phyloP scores from a whole-genome alignment of 2,113 vertebrate species.

The Mugil cephalus region DNA sequence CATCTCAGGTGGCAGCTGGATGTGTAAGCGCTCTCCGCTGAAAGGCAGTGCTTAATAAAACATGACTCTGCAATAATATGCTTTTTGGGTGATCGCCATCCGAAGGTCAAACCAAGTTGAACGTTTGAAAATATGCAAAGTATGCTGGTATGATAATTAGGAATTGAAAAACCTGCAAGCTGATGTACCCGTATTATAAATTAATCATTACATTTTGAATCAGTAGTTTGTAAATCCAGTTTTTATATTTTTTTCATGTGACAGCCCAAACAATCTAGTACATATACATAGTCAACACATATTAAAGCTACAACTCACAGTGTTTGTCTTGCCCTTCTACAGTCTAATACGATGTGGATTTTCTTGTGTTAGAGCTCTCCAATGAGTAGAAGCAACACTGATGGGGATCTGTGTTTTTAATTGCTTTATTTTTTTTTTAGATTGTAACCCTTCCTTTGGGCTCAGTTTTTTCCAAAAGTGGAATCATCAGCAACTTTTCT shows the following conservation, averaged over 20 bases:
- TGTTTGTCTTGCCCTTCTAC: no score
- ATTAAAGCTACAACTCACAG: neutral
- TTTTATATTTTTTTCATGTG: neutral
- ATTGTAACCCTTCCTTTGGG: no score
- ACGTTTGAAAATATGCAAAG: neutral
- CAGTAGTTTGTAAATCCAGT: neutral
- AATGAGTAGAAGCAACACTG: no score
- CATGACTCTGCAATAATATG: neutral
- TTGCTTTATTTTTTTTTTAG: no score
- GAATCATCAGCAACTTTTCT: no score
- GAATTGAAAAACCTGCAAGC: neutral
- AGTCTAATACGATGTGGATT: no score
- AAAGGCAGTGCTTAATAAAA: slow-evolving; percentile 22
- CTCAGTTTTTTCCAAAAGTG: no score
- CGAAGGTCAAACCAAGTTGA: slow-evolving; percentile 11
- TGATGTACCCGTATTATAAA: neutral
- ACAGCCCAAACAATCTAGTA: no score
- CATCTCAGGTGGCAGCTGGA: slow-evolving; percentile 14
- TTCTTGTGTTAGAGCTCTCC: no score
- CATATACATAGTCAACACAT: neutral
- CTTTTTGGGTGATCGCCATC: neutral
- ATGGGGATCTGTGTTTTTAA: no score
- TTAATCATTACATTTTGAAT: slow-evolving; percentile 2
- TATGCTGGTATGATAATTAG: neutral
- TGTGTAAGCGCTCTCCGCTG: slow-evolving; percentile 1